Percentiles rank a stretch among this genome's conserved stretches.
Evolutionary conservation across 2,888 invertebrate species (phyloP).

Genomic region (Philereme transversata): DNA sequence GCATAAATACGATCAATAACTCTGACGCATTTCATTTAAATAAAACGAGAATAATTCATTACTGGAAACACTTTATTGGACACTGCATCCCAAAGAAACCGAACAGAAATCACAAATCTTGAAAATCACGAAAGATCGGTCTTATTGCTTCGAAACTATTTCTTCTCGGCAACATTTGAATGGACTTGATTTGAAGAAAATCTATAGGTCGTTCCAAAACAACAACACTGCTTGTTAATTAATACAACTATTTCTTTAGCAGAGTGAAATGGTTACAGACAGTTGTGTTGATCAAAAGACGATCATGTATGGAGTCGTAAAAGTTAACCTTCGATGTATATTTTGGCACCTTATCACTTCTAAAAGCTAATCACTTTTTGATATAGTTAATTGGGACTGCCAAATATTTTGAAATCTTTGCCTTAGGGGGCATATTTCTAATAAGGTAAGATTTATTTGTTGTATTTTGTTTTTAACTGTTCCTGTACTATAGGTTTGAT

Average conservation of each 20-base stretch:
- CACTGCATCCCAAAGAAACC: too few species aligned
- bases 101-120: too few species aligned
- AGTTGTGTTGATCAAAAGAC: slow-evolving; percentile 10
- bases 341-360: slow-evolving; percentile 34
- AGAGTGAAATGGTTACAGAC: slow-evolving; percentile 2
- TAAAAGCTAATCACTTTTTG: slow-evolving; percentile 28
- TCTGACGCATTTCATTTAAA: too few species aligned
- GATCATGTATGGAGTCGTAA: slow-evolving; percentile 5
- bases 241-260: background rate
- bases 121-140: too few species aligned
- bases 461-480: background rate
- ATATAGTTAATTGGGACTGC: slow-evolving; percentile 36
- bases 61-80: too few species aligned
- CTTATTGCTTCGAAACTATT: too few species aligned
- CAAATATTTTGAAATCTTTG: slow-evolving; percentile 28
- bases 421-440: slow-evolving; percentile 33
- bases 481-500: slow-evolving; percentile 14
- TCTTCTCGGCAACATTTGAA: too few species aligned
- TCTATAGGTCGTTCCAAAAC: too few species aligned
- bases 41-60: too few species aligned
- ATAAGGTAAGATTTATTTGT: slow-evolving; percentile 30
- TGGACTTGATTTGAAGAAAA: too few species aligned
- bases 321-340: slow-evolving; percentile 28
- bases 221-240: too few species aligned
- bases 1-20: too few species aligned